Conservation (phyloP, 1,140 invertebrate species). For the Drosophila baimaii region DNA sequence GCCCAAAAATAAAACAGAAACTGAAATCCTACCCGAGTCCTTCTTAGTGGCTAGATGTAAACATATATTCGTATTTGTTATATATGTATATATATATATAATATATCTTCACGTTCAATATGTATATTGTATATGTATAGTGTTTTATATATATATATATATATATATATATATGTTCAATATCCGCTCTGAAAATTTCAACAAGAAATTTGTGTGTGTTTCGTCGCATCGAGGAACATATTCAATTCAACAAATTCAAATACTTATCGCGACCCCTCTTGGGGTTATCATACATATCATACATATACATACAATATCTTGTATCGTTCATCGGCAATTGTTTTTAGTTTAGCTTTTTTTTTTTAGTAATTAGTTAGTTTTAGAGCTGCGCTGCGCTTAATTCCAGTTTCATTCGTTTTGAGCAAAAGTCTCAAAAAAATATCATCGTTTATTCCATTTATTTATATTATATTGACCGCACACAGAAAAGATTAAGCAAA, state of each 20-base stretch:
- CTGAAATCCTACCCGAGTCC: constrained; percentile 6
- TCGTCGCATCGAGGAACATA: constrained; percentile 72
- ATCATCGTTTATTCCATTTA: constrained; percentile 36
- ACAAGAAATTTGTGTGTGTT: constrained; percentile 27
- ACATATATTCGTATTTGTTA: constrained; percentile 30
- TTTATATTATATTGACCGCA: constrained; percentile 38
- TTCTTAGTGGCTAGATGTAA: constrained; percentile 25
- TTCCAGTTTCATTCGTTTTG: constrained; percentile 39
- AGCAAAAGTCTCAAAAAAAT: constrained; percentile 63
- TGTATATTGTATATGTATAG: constrained; percentile 78
- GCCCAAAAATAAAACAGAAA: constrained; percentile 17
- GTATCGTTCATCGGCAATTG: constrained; percentile 29
- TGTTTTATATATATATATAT: too few species aligned
- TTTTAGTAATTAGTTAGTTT: constrained; percentile 31
- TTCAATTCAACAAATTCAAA: constrained; percentile 56
- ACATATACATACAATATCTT: constrained; percentile 27
- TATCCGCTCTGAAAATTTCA: constrained; percentile 29
- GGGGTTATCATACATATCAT: background rate
- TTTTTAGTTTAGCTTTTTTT: constrained; percentile 17
- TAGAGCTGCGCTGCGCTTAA: constrained; percentile 29
- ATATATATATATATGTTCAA: constrained; percentile 31
- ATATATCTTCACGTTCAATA: constrained; percentile 58
- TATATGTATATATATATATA: constrained; percentile 17
- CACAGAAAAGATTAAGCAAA: constrained; percentile 52
- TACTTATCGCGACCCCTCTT: constrained; percentile 9